Evolutionary conservation across 2,113 vertebrate genomes (phyloP), one percentile per base, ranked within the genome.

Genomic region (Vimba vimba): DNA sequence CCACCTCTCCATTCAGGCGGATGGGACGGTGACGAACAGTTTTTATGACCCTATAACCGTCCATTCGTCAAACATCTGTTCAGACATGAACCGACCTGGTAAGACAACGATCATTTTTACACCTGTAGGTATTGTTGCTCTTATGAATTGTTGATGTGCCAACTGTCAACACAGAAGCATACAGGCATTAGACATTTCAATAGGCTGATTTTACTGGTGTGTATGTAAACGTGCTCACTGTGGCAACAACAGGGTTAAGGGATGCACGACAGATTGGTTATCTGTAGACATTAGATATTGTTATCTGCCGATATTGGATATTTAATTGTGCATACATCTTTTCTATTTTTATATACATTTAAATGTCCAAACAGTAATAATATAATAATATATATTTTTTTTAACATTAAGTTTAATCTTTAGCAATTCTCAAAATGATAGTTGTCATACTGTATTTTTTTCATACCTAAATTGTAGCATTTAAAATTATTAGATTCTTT

Each of bases 1-100:
- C 69, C 95, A 95, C 89, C 94, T 95, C 30, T 95, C 95, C 6
- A 96, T 96, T 89, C 95, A 95, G 36, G 93, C 94, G 0, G 95
- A 96, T 52, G 95, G 94, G 0, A 95, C 95, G 2, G 95, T 96
- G 80, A 96, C 94, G 0, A 95, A 94, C 87, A 94, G 95, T 7
- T 52, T 91, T 19, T 89, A 95, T 85, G 94, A 95, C 86, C 87
- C 93, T 12, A 94, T 94, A 75, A 19, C 87, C 0, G 89, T 92
- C 86, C 93, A 86, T 88, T 8, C 92, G 0, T 82, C 93, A 30
- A 91, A 93, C 2, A 90, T 95, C 90, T 94, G 94, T 86, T 86
- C 93, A 0, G 93, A 95, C n/a, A 85, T 94, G 86, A 90, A 87
- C 88, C 88, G 82, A 59, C 17, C 88, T 64, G 88, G 88, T 89